phyloP scores from a whole-genome alignment of 2,888 invertebrate genomes.

The Anthoptus insignis region DNA sequence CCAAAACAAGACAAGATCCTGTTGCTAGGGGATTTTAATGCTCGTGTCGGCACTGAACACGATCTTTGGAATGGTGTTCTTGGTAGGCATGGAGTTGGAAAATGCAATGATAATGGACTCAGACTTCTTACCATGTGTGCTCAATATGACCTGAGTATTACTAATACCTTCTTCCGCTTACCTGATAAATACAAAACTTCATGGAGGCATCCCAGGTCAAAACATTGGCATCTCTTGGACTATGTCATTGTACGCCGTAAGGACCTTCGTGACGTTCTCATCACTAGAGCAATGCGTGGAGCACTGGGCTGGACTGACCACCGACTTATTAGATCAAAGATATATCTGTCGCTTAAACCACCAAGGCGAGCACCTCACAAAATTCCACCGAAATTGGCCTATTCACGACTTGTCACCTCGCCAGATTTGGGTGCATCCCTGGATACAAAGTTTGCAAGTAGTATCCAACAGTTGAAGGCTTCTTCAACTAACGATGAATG shows the following conservation, averaged over 20 bases:
- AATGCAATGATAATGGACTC: not conserved
- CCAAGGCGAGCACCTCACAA: not conserved
- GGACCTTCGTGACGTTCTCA: not conserved
- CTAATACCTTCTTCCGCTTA: not conserved
- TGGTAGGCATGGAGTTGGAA: not conserved
- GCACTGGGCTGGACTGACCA: not conserved
- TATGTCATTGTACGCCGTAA: not conserved
- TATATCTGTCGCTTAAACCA: no score
- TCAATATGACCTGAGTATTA: not conserved
- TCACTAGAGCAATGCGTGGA: not conserved
- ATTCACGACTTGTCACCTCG: not conserved
- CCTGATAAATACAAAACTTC: not conserved
- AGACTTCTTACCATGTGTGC: not conserved
- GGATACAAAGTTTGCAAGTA: not conserved
- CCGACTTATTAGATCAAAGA: not conserved
- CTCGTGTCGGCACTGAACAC: not conserved
- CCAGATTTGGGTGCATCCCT: not conserved
- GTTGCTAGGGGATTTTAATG: not conserved
- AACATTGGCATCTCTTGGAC: not conserved
- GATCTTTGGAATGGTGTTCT: not conserved
- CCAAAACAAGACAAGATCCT: not conserved
- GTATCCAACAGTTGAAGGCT: not conserved
- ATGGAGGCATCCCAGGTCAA: not conserved
- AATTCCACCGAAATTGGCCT: not conserved
- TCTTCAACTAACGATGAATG: not conserved